Evolutionary conservation across 2,113 vertebrate species (phyloP).

Genomic region (Ia io): DNA sequence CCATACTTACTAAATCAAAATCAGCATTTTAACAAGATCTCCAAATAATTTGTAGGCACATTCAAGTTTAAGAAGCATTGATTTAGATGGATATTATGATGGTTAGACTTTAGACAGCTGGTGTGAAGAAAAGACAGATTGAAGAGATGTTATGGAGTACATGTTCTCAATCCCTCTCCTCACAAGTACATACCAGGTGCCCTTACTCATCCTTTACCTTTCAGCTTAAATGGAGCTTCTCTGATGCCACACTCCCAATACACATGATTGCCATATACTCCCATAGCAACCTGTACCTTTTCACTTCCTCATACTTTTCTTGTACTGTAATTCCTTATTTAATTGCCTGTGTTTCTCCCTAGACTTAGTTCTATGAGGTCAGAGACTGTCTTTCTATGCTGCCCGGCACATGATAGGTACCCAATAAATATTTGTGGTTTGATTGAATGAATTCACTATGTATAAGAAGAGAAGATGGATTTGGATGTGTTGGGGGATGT

Average conservation of each 20-base stretch:
- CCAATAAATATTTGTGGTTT: neutral
- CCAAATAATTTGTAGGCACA: neutral
- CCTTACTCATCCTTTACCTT: neutral
- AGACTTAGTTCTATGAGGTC: neutral
- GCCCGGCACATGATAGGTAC: neutral
- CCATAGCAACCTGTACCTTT: neutral
- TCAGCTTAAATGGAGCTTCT: neutral
- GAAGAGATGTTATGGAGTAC: neutral
- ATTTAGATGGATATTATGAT: neutral
- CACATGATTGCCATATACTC: neutral
- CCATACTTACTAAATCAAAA: neutral
- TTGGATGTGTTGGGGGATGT: neutral
- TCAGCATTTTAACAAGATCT: neutral
- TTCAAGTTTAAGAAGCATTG: neutral
- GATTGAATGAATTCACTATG: neutral
- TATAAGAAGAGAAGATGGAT: conserved; percentile 6
- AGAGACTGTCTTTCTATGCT: neutral
- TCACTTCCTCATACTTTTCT: neutral
- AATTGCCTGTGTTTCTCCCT: neutral
- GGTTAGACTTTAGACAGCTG: neutral
- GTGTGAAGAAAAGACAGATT: neutral
- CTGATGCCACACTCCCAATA: neutral
- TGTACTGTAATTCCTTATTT: neutral
- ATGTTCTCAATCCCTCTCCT: neutral
- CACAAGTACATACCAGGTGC: neutral